These are phyloP conservation scores for Spialia ferax DNA, from an alignment of 2,888 invertebrate species.

Conservation along the genomic window DNA sequence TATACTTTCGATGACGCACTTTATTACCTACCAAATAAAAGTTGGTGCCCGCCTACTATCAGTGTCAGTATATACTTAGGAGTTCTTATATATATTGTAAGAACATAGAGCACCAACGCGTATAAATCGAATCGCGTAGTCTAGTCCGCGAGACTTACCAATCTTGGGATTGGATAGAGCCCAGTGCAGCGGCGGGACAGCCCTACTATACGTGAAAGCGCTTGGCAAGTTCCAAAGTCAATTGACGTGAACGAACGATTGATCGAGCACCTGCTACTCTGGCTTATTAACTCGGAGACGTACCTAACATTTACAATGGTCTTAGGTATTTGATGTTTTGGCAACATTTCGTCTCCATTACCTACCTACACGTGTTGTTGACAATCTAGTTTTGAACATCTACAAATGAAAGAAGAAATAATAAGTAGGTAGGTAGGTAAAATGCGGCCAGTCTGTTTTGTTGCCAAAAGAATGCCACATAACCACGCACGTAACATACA, in stretches of 20 bases:
- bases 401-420: neutral
- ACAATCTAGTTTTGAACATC: neutral
- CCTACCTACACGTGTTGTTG: neutral
- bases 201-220: slow-evolving; percentile 54
- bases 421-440: no score
- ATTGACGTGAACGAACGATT: slow-evolving; percentile 60
- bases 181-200: slow-evolving; percentile 55
- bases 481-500: neutral
- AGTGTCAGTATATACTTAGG: no score
- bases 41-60: no score
- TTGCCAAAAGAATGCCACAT: slow-evolving; percentile 8
- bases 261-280: slow-evolving; percentile 67
- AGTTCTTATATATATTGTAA: no score
- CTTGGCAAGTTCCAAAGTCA: slow-evolving; percentile 63
- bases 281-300: slow-evolving; percentile 41
- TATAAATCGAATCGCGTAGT: neutral
- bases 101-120: neutral
- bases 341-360: slow-evolving; percentile 21
- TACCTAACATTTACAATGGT: slow-evolving; percentile 12
- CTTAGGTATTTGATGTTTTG: slow-evolving; percentile 26
- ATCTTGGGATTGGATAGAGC: no score
- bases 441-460: neutral
- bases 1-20: no score
- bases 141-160: no score
- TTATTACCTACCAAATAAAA: no score